Base-by-base conservation (phyloP, 2,888 invertebrate genomes). In the Mimas tiliae region DNA sequence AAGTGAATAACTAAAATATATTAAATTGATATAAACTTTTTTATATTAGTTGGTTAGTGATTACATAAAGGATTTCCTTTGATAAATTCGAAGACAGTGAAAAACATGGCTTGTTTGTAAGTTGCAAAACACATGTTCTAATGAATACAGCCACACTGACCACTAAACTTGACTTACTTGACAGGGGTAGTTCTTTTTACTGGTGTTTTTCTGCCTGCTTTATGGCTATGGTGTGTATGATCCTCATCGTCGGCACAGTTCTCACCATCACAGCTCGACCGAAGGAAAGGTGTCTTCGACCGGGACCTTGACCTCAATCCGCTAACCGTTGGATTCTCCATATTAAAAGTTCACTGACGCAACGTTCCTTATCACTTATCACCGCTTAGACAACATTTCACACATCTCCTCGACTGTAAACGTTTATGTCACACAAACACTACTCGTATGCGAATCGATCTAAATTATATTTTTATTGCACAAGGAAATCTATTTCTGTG, bases 291-390 rank as follows among this genome's bases (percentile, higher is more conserved):
- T 78, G 96, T 96, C 82, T 95, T 95, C 48, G 96, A 96, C 75
- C 96, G 94, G 77, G 96, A 96, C 90, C 96, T 95, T 86, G 95
- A 95, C 87, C 96, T 91, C 83, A 95, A 94, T 88, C 95, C 95
- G 75, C 91, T 89, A 79, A 88, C 89, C 70, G 87, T 82, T 69
- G 86, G 83, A 74, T 87, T 90, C 77, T 93, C 93, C 93, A 93
- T 93, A 69, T 69, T 84, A 75, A 51, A 65, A 68, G 66, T 68
- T 58, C 71, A 78, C 70, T 70, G 70, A 71, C 72, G 65, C 64
- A 48, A 51, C 70, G 53, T 66, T 63, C 67, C 67, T 67, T 77
- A 75, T 67, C 72, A 76, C 71, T 68, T 71, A 70, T 70, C 74
- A 84, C 70, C 87, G 86, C 83, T 69, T 52, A 34, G 45, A 34